Base-by-base conservation (phyloP, 2,888 invertebrate species). In the Bedellia somnulentella region DNA sequence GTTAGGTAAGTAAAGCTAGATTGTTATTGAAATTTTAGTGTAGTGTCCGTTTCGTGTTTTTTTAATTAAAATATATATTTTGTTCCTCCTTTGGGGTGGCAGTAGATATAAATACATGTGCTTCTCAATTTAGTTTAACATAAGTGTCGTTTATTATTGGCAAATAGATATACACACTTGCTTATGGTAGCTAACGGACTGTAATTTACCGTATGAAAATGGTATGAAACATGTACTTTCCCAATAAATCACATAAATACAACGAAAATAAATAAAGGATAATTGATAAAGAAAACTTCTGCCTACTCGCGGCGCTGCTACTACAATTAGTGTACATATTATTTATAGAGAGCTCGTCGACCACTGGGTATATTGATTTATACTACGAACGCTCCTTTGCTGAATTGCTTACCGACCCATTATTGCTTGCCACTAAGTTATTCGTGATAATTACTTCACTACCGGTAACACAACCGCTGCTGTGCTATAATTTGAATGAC, bases 1-100 rank as follows among this genome's bases (percentile, higher is more conserved):
- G 55, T 77, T 93, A 57, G 93, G 93, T 92, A 71, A 87, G 89
- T 70, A 14, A 8, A 6, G 5, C 10, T 6, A 13, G 10, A 12
- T 26, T n/a, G n/a, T n/a, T n/a, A n/a, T n/a, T n/a, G n/a, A 13
- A 12, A 26, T 11, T 15, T 12, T 15, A 15, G 18, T 27, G n/a
- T n/a, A n/a, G n/a, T n/a, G n/a, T n/a, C n/a, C n/a, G n/a, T n/a
- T n/a, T n/a, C n/a, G n/a, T n/a, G n/a, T 27, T 29, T 26, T 34
- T 29, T 31, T 10, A 35, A 26, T 32, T 31, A 22, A 31, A 41
- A 43, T 39, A 39, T 28, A 41, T 18, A 34, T 40, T 32, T 39
- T 37, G 37, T 36, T 44, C 28, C 40, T 41, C 8, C 41, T 40
- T 32, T 40, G 47, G n/a, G n/a, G n/a, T n/a, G n/a, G n/a, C n/a